phyloP scores from a whole-genome alignment of 2,113 vertebrate genomes.

The Ciconia maguari region DNA sequence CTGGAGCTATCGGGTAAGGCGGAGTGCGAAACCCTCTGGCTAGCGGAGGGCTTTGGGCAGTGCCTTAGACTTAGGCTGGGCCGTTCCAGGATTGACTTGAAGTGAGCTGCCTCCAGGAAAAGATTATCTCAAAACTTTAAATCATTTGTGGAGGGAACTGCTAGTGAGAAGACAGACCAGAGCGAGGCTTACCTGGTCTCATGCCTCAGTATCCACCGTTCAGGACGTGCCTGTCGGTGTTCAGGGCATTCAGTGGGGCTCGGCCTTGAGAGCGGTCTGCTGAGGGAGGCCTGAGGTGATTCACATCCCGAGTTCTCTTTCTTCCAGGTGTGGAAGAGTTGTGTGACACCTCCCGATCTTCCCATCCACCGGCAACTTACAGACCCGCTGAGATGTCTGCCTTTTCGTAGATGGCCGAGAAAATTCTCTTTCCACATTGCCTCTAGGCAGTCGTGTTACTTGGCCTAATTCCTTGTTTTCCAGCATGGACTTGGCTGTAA shows the following conservation, averaged over 20 bases:
- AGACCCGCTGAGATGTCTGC: fast-evolving
- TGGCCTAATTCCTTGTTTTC: background rate
- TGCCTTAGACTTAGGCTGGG: background rate
- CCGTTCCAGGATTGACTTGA: fast-evolving
- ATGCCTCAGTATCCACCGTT: fast-evolving
- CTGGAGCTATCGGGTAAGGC: background rate
- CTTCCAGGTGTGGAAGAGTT: background rate
- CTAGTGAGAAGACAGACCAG: background rate
- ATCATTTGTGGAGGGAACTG: background rate
- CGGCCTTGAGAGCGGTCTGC: too few relatives aligned
- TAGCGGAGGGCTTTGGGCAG: background rate
- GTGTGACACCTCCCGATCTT: background rate
- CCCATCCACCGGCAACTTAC: background rate
- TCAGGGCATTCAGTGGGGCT: background rate
- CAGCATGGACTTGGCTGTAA: background rate
- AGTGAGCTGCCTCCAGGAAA: background rate
- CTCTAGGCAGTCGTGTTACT: background rate
- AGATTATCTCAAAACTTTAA: fast-evolving
- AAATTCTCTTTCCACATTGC: background rate
- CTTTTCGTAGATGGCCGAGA: background rate
- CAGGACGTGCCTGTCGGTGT: fast-evolving
- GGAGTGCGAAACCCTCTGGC: fast-evolving
- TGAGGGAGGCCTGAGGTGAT: background rate
- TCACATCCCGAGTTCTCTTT: background rate
- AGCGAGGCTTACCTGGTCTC: fast-evolving